Conservation (phyloP, 2,113 vertebrate species). For the Colinus virginianus region DNA sequence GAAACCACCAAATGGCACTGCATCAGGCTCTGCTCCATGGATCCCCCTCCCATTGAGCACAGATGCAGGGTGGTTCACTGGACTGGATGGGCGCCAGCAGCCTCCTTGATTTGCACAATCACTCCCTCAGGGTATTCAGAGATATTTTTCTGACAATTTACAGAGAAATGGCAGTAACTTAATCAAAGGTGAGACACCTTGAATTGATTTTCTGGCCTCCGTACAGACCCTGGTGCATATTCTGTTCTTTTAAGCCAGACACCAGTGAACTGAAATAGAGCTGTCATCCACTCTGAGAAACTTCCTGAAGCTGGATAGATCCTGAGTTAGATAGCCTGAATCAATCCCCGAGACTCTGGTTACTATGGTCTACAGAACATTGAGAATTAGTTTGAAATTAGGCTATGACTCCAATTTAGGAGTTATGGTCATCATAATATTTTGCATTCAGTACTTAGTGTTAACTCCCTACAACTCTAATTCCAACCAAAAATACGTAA, state of each 20-base stretch:
- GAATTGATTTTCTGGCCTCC: neutral
- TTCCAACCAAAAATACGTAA: neutral
- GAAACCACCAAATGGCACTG: neutral
- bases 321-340: neutral
- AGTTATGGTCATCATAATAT: neutral
- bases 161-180: neutral
- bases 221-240: neutral
- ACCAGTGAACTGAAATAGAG: neutral
- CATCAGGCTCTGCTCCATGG: neutral
- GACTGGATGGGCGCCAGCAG: neutral
- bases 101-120: neutral
- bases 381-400: neutral
- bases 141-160: neutral
- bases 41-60: fast-evolving
- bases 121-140: neutral
- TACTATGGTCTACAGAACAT: neutral
- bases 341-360: neutral
- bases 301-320: neutral
- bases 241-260: neutral
- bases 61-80: neutral
- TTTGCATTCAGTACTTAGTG: neutral
- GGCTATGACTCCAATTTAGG: neutral
- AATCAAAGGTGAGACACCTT: neutral
- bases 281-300: neutral
- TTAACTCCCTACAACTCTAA: neutral